These are phyloP conservation scores for Pseudonaja textilis DNA, from an alignment of 2,113 vertebrate species.

Conservation along the genomic window DNA sequence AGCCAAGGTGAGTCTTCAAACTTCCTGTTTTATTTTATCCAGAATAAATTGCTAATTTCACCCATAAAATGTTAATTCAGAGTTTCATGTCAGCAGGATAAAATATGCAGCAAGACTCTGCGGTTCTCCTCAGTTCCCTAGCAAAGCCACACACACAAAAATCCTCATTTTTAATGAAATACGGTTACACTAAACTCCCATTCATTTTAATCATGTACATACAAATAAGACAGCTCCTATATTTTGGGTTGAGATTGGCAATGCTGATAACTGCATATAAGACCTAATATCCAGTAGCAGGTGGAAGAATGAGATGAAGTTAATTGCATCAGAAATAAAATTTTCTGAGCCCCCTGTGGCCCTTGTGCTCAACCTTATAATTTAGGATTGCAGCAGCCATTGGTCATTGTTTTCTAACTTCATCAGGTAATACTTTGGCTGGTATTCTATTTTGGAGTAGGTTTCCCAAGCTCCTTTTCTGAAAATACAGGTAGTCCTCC, in stretches of 20 bases:
- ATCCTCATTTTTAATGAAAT: neutral
- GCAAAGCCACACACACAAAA: no score
- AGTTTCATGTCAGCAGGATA: neutral
- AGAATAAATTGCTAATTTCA: neutral
- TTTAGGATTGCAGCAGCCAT: neutral
- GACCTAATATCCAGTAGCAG: neutral
- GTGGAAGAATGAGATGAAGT: neutral
- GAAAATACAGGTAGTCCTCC: neutral
- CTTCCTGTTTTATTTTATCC: neutral
- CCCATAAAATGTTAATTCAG: neutral
- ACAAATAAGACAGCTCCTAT: neutral
- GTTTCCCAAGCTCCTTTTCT: neutral
- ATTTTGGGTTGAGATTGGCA: neutral
- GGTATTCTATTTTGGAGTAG: neutral
- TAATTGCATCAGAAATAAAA: neutral
- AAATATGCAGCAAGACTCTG: neutral
- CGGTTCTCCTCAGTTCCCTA: neutral
- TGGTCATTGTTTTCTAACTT: neutral
- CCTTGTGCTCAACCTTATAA: neutral
- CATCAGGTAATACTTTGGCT: neutral
- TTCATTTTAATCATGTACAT: neutral
- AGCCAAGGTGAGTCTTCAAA: slow-evolving; percentile 79
- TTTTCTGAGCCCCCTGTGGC: neutral
- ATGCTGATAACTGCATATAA: neutral
- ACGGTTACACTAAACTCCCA: neutral